phyloP scores from a whole-genome alignment of 2,113 vertebrate species.

The Nipponia nippon region DNA sequence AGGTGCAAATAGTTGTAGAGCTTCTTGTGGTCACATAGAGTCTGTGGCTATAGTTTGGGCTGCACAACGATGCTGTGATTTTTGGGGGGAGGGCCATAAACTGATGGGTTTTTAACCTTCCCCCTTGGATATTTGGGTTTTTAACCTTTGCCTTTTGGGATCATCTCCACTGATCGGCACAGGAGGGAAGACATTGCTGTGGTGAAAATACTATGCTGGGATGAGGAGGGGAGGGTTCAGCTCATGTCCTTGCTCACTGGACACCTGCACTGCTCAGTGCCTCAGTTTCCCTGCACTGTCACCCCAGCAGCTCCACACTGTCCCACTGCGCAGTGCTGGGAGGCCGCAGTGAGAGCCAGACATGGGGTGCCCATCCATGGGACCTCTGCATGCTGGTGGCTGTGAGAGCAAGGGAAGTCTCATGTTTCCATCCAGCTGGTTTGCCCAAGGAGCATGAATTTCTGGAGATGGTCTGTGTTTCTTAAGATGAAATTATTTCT shows the following conservation, averaged over 20 bases:
- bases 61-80: background rate
- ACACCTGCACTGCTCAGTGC: background rate
- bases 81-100: background rate
- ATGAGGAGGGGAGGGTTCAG: background rate
- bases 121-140: background rate
- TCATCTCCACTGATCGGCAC: background rate
- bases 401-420: background rate
- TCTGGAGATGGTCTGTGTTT: background rate
- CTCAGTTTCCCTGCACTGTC: background rate
- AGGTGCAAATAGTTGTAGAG: background rate
- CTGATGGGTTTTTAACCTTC: background rate
- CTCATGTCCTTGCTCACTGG: background rate
- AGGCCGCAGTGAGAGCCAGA: background rate
- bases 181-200: background rate
- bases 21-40: background rate
- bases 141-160: background rate
- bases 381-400: background rate
- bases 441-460: background rate
- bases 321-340: accelerated
- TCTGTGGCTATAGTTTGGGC: background rate
- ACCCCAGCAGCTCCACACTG: background rate
- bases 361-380: accelerated
- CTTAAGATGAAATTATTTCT: background rate
- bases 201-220: background rate
- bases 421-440: background rate